phyloP scores from a whole-genome alignment of 1,140 invertebrate genomes.

The Pogonomyrmex barbatus region DNA sequence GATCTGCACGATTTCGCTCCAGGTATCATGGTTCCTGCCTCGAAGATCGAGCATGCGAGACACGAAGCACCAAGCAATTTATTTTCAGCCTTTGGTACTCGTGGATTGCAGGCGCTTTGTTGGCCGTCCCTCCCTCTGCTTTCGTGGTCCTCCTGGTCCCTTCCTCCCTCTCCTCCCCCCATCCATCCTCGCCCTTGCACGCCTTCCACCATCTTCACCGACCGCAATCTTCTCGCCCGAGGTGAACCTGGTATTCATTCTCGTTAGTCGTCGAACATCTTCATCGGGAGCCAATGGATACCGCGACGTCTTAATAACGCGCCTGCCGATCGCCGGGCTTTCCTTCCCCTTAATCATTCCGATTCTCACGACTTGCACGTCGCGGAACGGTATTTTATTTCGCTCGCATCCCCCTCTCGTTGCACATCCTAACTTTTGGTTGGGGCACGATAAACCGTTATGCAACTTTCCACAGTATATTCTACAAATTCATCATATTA shows the following conservation, averaged over 20 bases:
- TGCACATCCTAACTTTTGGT: neutral
- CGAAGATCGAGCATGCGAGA: constrained; percentile 48
- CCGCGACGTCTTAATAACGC: constrained; percentile 72
- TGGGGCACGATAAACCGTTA: constrained; percentile 29
- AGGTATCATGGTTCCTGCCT: constrained; percentile 60
- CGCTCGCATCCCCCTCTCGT: constrained; percentile 19
- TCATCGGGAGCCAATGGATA: constrained; percentile 70
- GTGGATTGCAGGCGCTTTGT: constrained; percentile 55
- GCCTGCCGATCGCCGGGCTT: constrained; percentile 61
- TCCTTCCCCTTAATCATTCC: constrained; percentile 69
- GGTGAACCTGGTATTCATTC: constrained; percentile 68
- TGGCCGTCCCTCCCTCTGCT: constrained; percentile 50
- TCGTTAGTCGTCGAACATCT: constrained; percentile 74
- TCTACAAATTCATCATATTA: neutral
- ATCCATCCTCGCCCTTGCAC: neutral
- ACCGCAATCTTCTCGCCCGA: constrained; percentile 63
- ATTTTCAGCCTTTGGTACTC: constrained; percentile 64
- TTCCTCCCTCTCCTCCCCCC: constrained; percentile 1
- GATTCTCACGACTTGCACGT: constrained; percentile 59
- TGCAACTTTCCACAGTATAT: neutral
- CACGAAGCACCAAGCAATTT: constrained; percentile 69
- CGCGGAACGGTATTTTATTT: constrained; percentile 57
- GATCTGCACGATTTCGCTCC: constrained; percentile 73
- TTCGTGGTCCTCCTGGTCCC: constrained; percentile 51
- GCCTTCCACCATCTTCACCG: constrained; percentile 7